phyloP scores from a whole-genome alignment of 2,888 invertebrate species.

The Cheilosia urbana region DNA sequence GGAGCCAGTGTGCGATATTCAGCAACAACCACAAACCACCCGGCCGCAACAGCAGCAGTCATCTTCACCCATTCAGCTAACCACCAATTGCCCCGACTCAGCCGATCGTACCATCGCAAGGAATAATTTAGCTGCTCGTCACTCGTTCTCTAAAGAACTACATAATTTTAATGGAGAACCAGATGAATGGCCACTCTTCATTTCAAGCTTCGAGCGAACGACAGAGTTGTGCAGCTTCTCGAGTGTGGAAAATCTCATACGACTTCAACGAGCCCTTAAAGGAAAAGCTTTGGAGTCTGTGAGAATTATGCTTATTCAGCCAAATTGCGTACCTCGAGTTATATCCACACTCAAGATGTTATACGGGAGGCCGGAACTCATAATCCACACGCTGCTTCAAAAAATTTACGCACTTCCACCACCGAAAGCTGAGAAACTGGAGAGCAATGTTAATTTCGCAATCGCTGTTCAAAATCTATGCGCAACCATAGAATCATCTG shows the following conservation, averaged over 20 bases:
- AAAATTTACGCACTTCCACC: conserved; percentile 18
- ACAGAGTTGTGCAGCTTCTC: conserved; percentile 64
- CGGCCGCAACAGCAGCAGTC: neutral
- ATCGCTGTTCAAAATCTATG: conserved; percentile 34
- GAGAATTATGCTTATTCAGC: conserved; percentile 13
- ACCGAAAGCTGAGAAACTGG: conserved; percentile 20
- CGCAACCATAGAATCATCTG: conserved; percentile 23
- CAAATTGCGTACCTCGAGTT: conserved; percentile 4
- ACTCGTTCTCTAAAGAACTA: conserved; percentile 55
- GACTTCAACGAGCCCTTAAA: conserved; percentile 44
- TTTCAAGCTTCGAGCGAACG: conserved; percentile 57
- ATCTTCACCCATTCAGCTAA: neutral
- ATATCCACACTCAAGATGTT: conserved; percentile 22
- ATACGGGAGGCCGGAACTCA: conserved; percentile 20
- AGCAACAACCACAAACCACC: neutral
- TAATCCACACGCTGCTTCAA: conserved; percentile 11
- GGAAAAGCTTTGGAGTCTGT: conserved; percentile 31
- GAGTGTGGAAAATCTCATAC: conserved; percentile 54
- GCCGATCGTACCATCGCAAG: neutral
- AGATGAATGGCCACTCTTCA: conserved; percentile 66
- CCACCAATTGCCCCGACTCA: neutral
- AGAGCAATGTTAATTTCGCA: conserved; percentile 14
- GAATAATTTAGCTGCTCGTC: conserved; percentile 59
- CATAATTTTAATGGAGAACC: conserved; percentile 56
- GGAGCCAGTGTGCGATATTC: neutral